Conservation (phyloP, 2,888 invertebrate genomes). For the Gandaritis pyraliata region DNA sequence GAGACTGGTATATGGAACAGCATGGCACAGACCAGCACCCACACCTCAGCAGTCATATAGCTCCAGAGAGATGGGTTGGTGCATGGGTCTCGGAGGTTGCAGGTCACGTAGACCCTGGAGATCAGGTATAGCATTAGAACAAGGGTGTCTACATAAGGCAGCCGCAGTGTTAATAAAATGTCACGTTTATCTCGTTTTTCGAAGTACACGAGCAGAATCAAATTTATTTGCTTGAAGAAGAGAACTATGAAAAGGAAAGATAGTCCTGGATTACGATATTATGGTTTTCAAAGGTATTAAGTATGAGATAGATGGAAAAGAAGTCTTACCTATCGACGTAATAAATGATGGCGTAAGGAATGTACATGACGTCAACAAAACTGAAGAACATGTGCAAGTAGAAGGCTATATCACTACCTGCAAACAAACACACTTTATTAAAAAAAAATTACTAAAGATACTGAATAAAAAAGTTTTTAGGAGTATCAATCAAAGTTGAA, state of each 20-base stretch:
- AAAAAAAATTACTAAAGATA: too few relatives aligned
- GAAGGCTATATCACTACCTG: conserved; percentile 88
- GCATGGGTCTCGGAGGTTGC: conserved; percentile 88
- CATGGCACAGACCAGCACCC: conserved; percentile 87
- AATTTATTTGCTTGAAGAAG: too few relatives aligned
- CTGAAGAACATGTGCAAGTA: conserved; percentile 89
- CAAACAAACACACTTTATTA: conserved; percentile 44
- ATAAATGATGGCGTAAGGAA: conserved; percentile 92
- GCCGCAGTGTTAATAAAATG: too few relatives aligned
- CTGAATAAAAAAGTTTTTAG: too few relatives aligned
- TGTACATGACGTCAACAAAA: conserved; percentile 90
- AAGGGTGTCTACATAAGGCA: too few relatives aligned
- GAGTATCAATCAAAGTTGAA: too few relatives aligned
- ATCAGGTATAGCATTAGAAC: neutral
- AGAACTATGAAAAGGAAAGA: too few relatives aligned
- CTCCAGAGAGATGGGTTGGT: conserved; percentile 86
- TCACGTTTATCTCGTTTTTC: too few relatives aligned
- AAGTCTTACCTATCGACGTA: conserved; percentile 87
- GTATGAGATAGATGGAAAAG: neutral
- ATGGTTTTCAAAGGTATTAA: too few relatives aligned
- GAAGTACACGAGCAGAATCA: too few relatives aligned
- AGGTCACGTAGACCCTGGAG: conserved; percentile 87
- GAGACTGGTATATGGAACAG: conserved; percentile 88
- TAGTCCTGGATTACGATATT: too few relatives aligned
- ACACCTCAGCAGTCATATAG: conserved; percentile 89